Percentiles rank a stretch among this genome's conserved stretches.
These are phyloP conservation scores for Pseudochirops corinnae DNA, from an alignment of 2,797 vertebrate species.

Conservation along the genomic window DNA sequence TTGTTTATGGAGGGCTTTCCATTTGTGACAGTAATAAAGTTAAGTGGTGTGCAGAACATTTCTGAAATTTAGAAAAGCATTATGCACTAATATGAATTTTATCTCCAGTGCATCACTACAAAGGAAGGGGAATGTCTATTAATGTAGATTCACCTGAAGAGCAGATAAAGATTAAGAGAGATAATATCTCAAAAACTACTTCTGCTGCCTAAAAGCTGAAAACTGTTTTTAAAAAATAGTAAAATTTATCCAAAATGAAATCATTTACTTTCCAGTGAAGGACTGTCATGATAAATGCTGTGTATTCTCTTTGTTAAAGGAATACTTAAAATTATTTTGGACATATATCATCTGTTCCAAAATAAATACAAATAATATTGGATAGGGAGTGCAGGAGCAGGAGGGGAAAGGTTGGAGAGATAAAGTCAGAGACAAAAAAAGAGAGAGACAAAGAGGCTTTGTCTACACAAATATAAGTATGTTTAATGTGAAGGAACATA, in stretches of 20 bases:
- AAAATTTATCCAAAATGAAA: neutral
- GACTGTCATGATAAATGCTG: neutral
- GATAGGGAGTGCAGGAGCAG: neutral
- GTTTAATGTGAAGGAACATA: neutral
- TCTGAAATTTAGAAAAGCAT: constrained; percentile 68
- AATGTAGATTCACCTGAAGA: neutral
- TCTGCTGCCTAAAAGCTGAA: neutral
- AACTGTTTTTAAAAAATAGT: neutral
- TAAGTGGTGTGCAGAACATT: constrained; percentile 70
- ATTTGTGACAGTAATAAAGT: constrained; percentile 60
- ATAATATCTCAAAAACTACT: neutral
- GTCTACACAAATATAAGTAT: neutral
- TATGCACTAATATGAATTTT: constrained; percentile 35
- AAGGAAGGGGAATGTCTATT: constrained; percentile 40
- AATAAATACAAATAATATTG: neutral
- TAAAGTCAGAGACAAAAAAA: neutral
- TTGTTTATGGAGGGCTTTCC: constrained; percentile 57
- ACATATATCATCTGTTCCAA: neutral
- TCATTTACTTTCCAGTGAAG: neutral
- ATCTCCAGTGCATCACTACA: constrained; percentile 46
- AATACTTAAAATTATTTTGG: neutral
- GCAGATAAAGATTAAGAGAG: neutral
- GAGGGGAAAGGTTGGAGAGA: neutral
- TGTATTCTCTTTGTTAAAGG: neutral
- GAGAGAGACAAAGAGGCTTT: neutral